Percentiles rank a stretch among this genome's conserved stretches.
Conservation (phyloP, 53 echinoderm and acorn worm species). For the Apostichopus leukothele region DNA sequence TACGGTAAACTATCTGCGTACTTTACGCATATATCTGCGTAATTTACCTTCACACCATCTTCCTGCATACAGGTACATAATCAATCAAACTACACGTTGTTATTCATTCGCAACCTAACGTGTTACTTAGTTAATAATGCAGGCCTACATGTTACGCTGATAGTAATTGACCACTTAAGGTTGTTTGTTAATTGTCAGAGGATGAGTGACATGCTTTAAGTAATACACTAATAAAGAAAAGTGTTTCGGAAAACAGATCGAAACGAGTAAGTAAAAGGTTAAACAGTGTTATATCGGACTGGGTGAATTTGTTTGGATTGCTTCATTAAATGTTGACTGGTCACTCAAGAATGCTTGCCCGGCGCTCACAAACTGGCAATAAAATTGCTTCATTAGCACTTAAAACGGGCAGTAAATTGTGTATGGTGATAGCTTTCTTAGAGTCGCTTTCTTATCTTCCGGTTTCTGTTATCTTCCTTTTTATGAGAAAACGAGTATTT, state of each 20-base stretch:
- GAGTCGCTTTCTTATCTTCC: no score
- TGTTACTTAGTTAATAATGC: conserved; percentile 11
- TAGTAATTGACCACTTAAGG: conserved; percentile 25
- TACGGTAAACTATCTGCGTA: no score
- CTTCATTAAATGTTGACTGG: conserved; percentile 7
- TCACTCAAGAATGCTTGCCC: background rate
- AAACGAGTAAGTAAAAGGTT: background rate
- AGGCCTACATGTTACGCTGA: background rate
- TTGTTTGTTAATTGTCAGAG: conserved; percentile 32
- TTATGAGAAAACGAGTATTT: no score
- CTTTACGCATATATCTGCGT: no score
- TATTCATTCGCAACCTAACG: background rate
- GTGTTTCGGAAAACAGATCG: conserved; percentile 29
- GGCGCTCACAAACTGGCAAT: background rate
- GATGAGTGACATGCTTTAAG: conserved; percentile 24
- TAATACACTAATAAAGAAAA: conserved; percentile 24
- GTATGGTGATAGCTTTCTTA: background rate
- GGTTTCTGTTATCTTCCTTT: no score
- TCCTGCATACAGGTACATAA: background rate
- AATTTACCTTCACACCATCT: no score
- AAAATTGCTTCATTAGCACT: background rate
- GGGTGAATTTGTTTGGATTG: conserved; percentile 7
- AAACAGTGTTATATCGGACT: background rate
- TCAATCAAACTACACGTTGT: background rate
- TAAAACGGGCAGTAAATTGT: background rate